These are phyloP conservation scores for Acanthiza pusilla DNA, from an alignment of 2,797 vertebrate species.

Conservation along the genomic window DNA sequence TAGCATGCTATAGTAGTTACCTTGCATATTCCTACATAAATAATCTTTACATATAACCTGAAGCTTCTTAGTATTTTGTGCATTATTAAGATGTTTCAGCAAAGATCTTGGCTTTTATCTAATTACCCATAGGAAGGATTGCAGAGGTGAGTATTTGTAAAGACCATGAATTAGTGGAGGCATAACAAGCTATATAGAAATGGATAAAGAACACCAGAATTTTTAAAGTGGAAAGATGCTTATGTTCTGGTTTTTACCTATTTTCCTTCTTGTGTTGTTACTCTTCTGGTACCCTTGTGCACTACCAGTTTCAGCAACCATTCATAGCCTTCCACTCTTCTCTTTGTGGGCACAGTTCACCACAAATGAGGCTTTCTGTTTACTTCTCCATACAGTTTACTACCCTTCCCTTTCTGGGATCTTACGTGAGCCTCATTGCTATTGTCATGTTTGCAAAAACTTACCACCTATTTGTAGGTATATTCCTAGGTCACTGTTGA, in stretches of 20 bases:
- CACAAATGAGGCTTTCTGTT: not conserved
- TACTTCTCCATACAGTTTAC: not conserved
- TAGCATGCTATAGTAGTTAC: not conserved
- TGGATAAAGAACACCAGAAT: not conserved
- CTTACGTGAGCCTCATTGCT: not conserved
- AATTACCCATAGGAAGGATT: not conserved
- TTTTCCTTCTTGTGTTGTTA: not conserved
- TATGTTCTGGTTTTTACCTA: not conserved
- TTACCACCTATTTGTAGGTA: not conserved
- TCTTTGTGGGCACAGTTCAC: not conserved
- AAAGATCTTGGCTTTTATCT: not conserved
- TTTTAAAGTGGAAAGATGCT: not conserved
- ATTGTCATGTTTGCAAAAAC: not conserved
- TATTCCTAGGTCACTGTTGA: not conserved
- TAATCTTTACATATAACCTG: not conserved
- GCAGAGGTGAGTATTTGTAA: not conserved
- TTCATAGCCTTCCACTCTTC: not conserved
- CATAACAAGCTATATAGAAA: not conserved
- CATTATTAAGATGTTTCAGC: not conserved
- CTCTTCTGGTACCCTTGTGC: not conserved
- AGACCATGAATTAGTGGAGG: not conserved
- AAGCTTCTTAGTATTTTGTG: not conserved
- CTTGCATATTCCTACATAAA: not conserved
- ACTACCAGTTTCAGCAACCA: not conserved
- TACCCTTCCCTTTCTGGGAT: not conserved